Percentiles rank a stretch among this genome's conserved stretches.
These are phyloP conservation scores for Solea senegalensis DNA, from an alignment of 2,113 vertebrate genomes.

Conservation along the genomic window DNA sequence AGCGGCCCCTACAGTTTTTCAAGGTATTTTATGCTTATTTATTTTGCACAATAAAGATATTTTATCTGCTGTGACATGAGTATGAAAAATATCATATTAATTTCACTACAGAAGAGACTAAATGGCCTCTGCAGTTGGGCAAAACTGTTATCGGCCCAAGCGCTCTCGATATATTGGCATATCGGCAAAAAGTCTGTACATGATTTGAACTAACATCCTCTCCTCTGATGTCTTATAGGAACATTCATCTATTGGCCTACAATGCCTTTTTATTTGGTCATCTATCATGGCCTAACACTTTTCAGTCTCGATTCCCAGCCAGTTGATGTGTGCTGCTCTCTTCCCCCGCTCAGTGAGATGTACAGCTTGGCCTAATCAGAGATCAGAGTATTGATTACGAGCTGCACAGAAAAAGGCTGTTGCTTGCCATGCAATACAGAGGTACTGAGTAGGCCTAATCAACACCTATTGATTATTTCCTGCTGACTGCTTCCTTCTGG, in stretches of 20 bases:
- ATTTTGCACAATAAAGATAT: no score
- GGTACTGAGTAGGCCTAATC: slow-evolving; percentile 71
- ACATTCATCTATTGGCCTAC: slow-evolving; percentile 6
- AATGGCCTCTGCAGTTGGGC: no score
- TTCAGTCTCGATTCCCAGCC: slow-evolving; percentile 55
- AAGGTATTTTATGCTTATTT: no score
- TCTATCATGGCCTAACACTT: slow-evolving; percentile 39
- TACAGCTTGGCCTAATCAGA: slow-evolving; percentile 53
- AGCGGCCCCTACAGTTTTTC: no score
- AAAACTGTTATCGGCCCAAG: no score
- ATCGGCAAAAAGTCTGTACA: no score
- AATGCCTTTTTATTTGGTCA: slow-evolving; percentile 47
- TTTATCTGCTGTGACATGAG: no score
- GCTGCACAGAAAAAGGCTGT: slow-evolving; percentile 56
- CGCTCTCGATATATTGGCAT: no score
- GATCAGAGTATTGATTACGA: slow-evolving; percentile 70
- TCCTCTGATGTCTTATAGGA: slow-evolving; percentile 16
- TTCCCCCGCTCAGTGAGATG: slow-evolving; percentile 59
- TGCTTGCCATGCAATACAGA: slow-evolving; percentile 68
- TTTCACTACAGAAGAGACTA: no score
- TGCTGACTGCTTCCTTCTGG: slow-evolving; percentile 52
- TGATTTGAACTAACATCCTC: not conserved
- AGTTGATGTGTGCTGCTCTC: slow-evolving; percentile 51
- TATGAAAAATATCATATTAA: no score
- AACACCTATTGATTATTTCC: slow-evolving; percentile 73